Conservation (phyloP, 2,797 vertebrate species). For the Pseudomugil gertrudae region DNA sequence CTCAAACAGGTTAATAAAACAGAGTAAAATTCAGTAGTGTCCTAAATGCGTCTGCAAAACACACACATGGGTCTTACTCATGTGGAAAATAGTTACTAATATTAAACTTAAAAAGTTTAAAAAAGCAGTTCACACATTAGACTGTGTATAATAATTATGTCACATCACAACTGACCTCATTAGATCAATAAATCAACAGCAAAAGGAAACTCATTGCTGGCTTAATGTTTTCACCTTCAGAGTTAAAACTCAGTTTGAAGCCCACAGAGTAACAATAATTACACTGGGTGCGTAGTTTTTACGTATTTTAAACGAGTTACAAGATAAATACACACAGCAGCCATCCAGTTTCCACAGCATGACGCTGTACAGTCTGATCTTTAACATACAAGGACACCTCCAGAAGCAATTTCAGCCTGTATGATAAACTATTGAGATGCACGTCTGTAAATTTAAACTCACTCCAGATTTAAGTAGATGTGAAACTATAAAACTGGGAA, state of each 20-base stretch:
- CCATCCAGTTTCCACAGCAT: conserved; percentile 5
- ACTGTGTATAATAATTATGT: conserved; percentile 31
- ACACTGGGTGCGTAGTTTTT: not conserved
- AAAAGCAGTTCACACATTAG: conserved; percentile 28
- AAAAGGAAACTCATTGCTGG: conserved; percentile 29
- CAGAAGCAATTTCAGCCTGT: not conserved
- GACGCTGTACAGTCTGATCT: not conserved
- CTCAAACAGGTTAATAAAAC: not conserved
- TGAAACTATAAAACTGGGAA: not conserved
- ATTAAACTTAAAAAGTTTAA: conserved; percentile 31
- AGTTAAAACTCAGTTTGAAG: conserved; percentile 28
- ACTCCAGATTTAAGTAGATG: not conserved
- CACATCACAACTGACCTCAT: conserved; percentile 27
- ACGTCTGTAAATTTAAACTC: not conserved
- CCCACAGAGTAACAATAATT: conserved; percentile 9
- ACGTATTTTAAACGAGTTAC: not conserved
- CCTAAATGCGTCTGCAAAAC: conserved; percentile 6
- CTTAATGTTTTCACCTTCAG: conserved; percentile 16
- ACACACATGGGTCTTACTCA: conserved; percentile 7
- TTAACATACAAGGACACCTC: not conserved
- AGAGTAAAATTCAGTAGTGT: not conserved
- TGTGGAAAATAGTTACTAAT: not conserved
- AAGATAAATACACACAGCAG: not conserved
- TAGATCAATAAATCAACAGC: conserved; percentile 38
- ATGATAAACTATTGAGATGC: not conserved